Percentiles rank a stretch among this genome's conserved stretches.
Evolutionary conservation across 2,797 vertebrate genomes (phyloP).

Genomic region (Phoxinus dragarum): DNA sequence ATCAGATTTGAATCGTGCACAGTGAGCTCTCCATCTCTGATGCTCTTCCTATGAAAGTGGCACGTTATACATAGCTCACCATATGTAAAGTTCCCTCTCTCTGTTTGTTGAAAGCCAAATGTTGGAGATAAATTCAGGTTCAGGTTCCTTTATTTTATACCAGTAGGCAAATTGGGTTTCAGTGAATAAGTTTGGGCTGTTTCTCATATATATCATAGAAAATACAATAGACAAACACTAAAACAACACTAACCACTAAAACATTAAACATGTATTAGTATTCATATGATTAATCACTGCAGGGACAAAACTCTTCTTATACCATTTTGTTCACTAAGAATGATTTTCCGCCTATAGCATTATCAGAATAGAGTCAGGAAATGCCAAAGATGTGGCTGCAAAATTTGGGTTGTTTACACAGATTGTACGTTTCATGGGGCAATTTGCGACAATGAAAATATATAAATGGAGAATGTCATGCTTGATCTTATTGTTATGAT

Average conservation of each 20-base stretch:
- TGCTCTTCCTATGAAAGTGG: slow-evolving; percentile 15
- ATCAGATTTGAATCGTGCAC: slow-evolving; percentile 1
- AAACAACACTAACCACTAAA: too few relatives aligned
- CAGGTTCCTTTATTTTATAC: too few relatives aligned
- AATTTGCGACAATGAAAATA: not conserved
- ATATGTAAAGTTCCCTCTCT: not conserved
- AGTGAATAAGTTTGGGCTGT: too few relatives aligned
- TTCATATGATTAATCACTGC: too few relatives aligned
- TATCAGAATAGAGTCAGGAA: not conserved
- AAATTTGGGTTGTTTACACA: not conserved
- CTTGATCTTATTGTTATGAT: not conserved
- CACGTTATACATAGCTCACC: slow-evolving; percentile 9
- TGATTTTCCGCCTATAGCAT: not conserved
- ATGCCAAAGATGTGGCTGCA: not conserved
- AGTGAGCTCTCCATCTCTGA: slow-evolving; percentile 1
- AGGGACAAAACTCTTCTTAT: too few relatives aligned
- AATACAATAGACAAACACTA: too few relatives aligned
- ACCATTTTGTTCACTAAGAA: not conserved
- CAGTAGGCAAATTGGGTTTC: too few relatives aligned
- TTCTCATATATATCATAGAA: too few relatives aligned
- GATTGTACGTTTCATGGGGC: not conserved
- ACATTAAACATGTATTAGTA: too few relatives aligned
- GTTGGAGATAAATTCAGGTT: not conserved
- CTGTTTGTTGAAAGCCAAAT: slow-evolving; percentile 3
- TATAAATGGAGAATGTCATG: not conserved